Evolutionary conservation across 2,888 invertebrate genomes (phyloP), one percentile per base, ranked within the genome.

Genomic region (Pristionchus mayeri): DNA sequence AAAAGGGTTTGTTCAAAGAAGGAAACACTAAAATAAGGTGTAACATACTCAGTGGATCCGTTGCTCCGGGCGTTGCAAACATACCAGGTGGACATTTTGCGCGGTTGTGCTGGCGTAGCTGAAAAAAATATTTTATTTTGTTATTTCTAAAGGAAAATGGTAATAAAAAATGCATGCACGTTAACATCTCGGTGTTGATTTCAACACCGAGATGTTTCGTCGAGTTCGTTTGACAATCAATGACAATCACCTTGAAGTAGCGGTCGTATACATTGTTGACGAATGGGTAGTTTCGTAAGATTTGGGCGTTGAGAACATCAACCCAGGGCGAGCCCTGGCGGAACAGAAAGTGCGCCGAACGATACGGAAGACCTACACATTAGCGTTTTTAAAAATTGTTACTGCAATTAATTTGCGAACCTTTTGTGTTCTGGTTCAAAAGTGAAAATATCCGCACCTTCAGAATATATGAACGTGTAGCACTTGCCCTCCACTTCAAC

Each of bases 31-130:
- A 34, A 63, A 30, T 3, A 63, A 63, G 9, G 4, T 30, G n/a
- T n/a, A n/a, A n/a, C 3, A 27, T 75, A 75, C 75, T 75, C 9
- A 75, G 24, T 24, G 75, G 75, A 75, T 75, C 75, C 13, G 40
- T 21, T 37, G 75, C 40, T 40, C 75, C 75, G 24, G 75, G 75
- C 13, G 75, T 44, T n/a, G 16, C 40, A 13, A 75, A 75, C 44
- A 18, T n/a, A 44, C 13, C 40, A 24, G n/a, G 7, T 13, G 75
- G 75, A 24, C 75, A 75, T 9, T 40, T 4, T 4, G 75, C 6
- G 2, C 24, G 40, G 11, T 13, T n/a, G n/a, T 21, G 75, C 9
- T 75, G 13, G 40, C 44, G 21, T 3, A 63, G 3, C 3, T 4
- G 9, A 6, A 21, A 9, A 6, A n/a, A 11, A 63, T 27, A 4